Evolutionary conservation across 37 sponge, comb jelly and placozoan species (phyloP).

Genomic region (Mnemiopsis leidyi): DNA sequence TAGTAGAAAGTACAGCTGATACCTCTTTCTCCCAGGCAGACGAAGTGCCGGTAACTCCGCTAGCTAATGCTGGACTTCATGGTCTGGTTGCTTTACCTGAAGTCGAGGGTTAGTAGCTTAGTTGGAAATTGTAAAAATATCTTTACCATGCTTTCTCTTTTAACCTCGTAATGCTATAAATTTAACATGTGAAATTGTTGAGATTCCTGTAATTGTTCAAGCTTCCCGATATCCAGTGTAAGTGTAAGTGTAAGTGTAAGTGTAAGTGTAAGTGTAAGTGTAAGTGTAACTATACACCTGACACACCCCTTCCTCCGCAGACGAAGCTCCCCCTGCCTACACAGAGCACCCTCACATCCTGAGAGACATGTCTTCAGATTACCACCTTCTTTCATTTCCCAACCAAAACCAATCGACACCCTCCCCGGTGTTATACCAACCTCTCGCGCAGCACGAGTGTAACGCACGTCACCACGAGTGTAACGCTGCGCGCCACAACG

Average conservation of each 20-base stretch:
- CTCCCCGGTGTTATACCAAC: slow-evolving; percentile 31
- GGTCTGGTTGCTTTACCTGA: neutral
- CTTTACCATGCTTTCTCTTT: no score
- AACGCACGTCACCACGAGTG: neutral
- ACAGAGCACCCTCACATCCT: slow-evolving; percentile 39
- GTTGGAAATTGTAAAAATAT: no score
- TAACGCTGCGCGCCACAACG: neutral
- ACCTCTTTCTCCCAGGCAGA: no score
- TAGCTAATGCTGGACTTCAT: neutral
- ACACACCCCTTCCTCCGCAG: neutral
- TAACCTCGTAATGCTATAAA: no score
- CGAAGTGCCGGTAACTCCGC: neutral
- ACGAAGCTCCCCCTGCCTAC: slow-evolving; percentile 48
- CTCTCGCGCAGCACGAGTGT: neutral
- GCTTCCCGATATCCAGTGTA: no score
- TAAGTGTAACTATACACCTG: no score
- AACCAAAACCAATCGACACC: neutral
- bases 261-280: no score
- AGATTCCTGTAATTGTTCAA: no score
- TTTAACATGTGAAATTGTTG: no score
- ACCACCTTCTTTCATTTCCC: slow-evolving; percentile 51
- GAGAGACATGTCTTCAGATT: neutral
- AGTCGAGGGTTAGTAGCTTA: neutral
- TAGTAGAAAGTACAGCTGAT: no score
- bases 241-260: no score